Evolutionary conservation across 1,140 invertebrate species (phyloP).

Genomic region (Ladona fulva): DNA sequence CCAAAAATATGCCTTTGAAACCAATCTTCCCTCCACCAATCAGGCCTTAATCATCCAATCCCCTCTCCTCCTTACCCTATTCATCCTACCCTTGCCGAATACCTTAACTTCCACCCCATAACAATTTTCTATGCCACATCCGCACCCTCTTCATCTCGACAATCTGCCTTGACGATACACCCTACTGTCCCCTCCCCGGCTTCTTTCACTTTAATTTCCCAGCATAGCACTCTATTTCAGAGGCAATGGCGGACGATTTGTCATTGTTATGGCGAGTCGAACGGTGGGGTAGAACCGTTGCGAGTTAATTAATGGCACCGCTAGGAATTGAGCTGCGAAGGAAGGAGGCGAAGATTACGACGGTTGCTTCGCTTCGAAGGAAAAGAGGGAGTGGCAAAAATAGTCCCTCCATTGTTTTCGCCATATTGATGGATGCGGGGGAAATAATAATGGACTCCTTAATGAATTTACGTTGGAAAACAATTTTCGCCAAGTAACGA

Average conservation of each 20-base stretch:
- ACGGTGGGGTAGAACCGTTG: background rate
- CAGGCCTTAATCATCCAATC: background rate
- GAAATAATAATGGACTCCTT: too few species aligned
- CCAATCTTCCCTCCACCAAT: too few species aligned
- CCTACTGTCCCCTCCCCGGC: background rate
- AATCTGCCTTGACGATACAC: background rate
- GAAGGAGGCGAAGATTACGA: background rate
- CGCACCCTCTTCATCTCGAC: background rate
- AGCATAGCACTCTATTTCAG: background rate
- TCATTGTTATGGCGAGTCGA: background rate
- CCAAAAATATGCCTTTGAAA: too few species aligned
- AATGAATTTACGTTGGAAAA: too few species aligned
- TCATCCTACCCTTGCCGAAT: background rate
- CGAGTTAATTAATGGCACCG: slow-evolving; percentile 8
- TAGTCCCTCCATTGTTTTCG: too few species aligned
- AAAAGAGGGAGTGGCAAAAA: background rate
- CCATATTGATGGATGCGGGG: too few species aligned
- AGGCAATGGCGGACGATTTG: background rate
- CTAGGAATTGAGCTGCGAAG: background rate
- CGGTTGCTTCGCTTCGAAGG: background rate
- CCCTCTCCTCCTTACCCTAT: background rate
- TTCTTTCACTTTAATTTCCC: background rate
- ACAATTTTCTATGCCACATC: background rate
- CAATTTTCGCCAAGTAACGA: too few species aligned
- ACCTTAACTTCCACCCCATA: background rate